These are phyloP conservation scores for Nemapogon koenigi DNA, from an alignment of 2,888 invertebrate genomes.

Conservation along the genomic window DNA sequence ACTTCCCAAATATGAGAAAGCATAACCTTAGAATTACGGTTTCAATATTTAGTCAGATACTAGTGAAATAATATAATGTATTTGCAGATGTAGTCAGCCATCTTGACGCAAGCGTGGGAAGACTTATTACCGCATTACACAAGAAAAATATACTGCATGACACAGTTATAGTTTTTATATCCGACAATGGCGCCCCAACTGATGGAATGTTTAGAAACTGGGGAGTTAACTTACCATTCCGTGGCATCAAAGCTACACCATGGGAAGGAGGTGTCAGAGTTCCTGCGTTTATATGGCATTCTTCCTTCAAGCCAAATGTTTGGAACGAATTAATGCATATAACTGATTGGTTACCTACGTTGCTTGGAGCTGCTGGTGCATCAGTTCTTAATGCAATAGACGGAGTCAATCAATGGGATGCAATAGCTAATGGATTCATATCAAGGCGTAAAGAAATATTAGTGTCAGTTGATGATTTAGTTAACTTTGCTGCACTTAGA, in stretches of 20 bases:
- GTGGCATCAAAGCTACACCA: conserved; percentile 81
- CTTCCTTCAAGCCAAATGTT: conserved; percentile 67
- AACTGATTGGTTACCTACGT: conserved; percentile 84
- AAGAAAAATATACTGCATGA: conserved; percentile 75
- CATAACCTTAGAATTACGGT: too few relatives aligned
- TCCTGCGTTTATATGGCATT: conserved; percentile 74
- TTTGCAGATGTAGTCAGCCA: conserved; percentile 70
- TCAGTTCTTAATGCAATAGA: conserved; percentile 52
- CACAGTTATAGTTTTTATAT: conserved; percentile 85
- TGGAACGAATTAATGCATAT: conserved; percentile 73
- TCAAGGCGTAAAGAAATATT: conserved; percentile 63
- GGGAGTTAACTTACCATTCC: conserved; percentile 79
- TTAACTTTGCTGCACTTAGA: conserved; percentile 63
- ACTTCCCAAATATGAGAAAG: too few relatives aligned
- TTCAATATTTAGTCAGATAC: too few relatives aligned
- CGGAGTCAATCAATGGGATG: conserved; percentile 73
- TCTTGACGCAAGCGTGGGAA: conserved; percentile 83
- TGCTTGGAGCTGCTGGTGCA: conserved; percentile 47
- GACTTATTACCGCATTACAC: conserved; percentile 72
- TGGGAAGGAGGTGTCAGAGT: conserved; percentile 88
- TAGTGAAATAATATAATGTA: too few relatives aligned
- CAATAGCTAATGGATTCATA: conserved; percentile 52
- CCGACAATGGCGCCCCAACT: conserved; percentile 89
- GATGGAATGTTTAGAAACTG: conserved; percentile 76
- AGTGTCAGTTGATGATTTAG: conserved; percentile 62